A percentile compares a stretch with the other conserved stretches of the same genome.
Conservation (phyloP, 2,888 invertebrate genomes). For the Platycnemis pennipes region DNA sequence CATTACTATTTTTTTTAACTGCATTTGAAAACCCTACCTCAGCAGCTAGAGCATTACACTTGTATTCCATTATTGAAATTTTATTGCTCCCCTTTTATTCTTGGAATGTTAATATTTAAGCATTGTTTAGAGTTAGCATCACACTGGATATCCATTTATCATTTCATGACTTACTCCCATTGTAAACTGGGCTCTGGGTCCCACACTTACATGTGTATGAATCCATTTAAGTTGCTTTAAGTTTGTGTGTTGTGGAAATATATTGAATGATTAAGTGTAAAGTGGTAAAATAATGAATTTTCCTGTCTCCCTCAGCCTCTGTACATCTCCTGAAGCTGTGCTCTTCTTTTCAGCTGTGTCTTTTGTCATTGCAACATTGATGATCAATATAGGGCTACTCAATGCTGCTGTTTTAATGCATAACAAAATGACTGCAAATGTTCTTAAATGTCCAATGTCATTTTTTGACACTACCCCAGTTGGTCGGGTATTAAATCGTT, state of each 20-base stretch:
- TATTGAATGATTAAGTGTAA: neutral
- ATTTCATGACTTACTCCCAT: neutral
- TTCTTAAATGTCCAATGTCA: conserved; percentile 82
- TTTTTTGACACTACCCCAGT: conserved; percentile 90
- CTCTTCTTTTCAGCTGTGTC: conserved; percentile 61
- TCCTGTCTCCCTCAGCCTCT: neutral
- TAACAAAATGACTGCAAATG: conserved; percentile 74
- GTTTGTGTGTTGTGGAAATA: neutral
- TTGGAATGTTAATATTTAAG: too few relatives aligned
- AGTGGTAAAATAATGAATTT: neutral
- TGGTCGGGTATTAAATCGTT: conserved; percentile 87
- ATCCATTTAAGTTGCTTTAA: neutral
- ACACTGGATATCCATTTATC: neutral
- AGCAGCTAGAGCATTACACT: too few relatives aligned
- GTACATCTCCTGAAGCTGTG: conserved; percentile 37
- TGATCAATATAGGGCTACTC: conserved; percentile 71
- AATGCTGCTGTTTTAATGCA: conserved; percentile 75
- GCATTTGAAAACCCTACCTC: too few relatives aligned
- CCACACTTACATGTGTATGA: neutral
- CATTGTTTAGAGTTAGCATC: too few relatives aligned
- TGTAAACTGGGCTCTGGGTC: neutral
- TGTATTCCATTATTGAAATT: too few relatives aligned
- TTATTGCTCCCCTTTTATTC: too few relatives aligned
- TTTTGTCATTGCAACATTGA: conserved; percentile 50
- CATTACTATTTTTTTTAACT: neutral